Evolutionary conservation across 2,888 invertebrate species (phyloP), one percentile per base, ranked within the genome.

Genomic region (Lithosia quadra): DNA sequence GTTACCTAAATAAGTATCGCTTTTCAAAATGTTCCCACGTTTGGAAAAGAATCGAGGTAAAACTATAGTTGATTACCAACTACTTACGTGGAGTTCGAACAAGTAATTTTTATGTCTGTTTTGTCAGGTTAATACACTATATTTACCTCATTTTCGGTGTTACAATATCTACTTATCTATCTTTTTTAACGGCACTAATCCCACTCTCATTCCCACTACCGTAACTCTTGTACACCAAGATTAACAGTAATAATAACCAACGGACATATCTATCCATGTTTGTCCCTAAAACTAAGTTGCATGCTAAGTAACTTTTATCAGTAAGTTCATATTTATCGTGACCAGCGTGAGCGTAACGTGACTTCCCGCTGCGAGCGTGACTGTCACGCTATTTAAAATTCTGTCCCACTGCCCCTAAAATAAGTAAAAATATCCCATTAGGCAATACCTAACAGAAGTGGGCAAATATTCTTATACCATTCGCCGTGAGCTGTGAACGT

Each of bases 21-120:
- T 56, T 67, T 53, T 62, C 43, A 28, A 49, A n/a, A 58, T 59
- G 67, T 68, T 68, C 67, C 57, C 63, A 68, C 63, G 57, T 28
- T 67, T 62, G 21, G n/a, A 58, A 58, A 49, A 34, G 2, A 67
- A 55, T 43, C 13, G 63, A 34, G 21, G 22, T 24, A 36, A 36
- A 13, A 36, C 22, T 36, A 22, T 22, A 60, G 15, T 39, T 18
- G 18, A 43, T 36, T 36, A 39, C 39, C 39, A 15, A 3, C 15
- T 39, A 39, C 13, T n/a, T 49, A 49, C n/a, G 9, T 49, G 43
- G 43, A 43, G 43, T 18, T 7, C 18, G 49, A 49, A 49, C 8
- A 18, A 0, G 49, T 49, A 1, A n/a, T 43, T 43, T 43, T 43
- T 7, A 8, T 49, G n/a, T n/a, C 9, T 9, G 9, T 43, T 49